Evolutionary conservation across 2,888 invertebrate species (phyloP).

Genomic region (Ophion ellenae): DNA sequence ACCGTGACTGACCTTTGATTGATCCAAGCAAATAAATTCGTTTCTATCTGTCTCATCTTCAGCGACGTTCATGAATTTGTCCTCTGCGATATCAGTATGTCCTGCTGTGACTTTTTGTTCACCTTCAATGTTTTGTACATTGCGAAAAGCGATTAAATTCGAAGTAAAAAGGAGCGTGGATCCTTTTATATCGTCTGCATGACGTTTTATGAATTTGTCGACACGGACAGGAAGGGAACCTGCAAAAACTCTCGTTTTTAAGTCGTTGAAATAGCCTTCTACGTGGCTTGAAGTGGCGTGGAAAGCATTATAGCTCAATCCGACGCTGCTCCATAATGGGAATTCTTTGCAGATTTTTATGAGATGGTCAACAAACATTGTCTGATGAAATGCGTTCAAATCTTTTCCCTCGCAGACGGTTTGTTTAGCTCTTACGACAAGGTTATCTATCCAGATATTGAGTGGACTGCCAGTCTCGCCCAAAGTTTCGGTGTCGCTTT

Average conservation of each 20-base stretch:
- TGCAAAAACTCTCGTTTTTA: too few species aligned
- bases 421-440: constrained; percentile 9
- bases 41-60: too few species aligned
- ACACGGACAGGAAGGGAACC: neutral
- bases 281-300: too few species aligned
- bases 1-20: too few species aligned
- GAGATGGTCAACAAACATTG: constrained; percentile 13
- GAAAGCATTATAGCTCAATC: neutral
- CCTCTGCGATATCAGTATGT: too few species aligned
- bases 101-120: neutral
- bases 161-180: constrained; percentile 1
- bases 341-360: neutral
- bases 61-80: too few species aligned
- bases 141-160: neutral
- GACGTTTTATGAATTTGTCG: neutral
- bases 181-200: constrained; percentile 27
- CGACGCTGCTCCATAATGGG: constrained; percentile 14
- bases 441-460: neutral
- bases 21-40: too few species aligned
- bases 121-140: neutral
- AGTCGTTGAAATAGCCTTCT: too few species aligned
- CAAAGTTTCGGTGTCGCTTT: neutral
- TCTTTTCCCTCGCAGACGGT: neutral
- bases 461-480: neutral
- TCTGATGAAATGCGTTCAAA: constrained; percentile 37